Evolutionary conservation across 1,140 invertebrate genomes (phyloP), one percentile per base, ranked within the genome.

Genomic region (Neodiprion pinetum): DNA sequence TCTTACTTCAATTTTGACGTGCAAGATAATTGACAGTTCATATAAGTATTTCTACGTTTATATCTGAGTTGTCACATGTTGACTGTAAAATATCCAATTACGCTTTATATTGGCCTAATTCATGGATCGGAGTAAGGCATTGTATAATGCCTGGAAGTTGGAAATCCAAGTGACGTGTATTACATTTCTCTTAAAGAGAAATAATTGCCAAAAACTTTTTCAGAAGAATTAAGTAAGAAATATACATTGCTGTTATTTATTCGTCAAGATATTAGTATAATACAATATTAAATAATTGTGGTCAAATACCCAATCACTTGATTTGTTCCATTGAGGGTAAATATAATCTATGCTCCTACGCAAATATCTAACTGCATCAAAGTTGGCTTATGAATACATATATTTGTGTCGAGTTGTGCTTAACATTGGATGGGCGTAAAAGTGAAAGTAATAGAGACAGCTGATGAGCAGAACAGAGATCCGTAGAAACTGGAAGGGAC

Each of bases 371-470:
- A 12, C 1, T 5, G 28, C 28, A 61, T 61, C n/a, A 14, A 61
- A 61, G 53, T 9, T 14, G 53, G 53, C 53, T 61, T 9, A 61
- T 61, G n/a, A 61, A 61, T 61, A 61, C 53, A 61, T 61, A 9
- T 61, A 61, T 61, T 61, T 61, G 53, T 61, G 53, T 61, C 53
- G n/a, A 17, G 9, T 61, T 61, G 53, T 61, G 53, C n/a, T 61
- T 61, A 61, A 61, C 9, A 61, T 17, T 3, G 53, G 53, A 61
- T 61, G 4, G n/a, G 53, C n/a, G 53, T 61, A 61, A 61, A 61
- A 61, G 53, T 61, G 53, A 61, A 61, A 61, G 53, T 61, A 61
- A 61, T 61, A 61, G 53, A 61, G 5, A 61, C n/a, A 61, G 53
- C 4, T 17, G 53, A 61, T 61, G 53, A 61, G 53, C 53, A 61